Percentiles rank a stretch among this genome's conserved stretches.
phyloP scores from a whole-genome alignment of 1,140 invertebrate genomes.

The Tribolium castaneum region DNA sequence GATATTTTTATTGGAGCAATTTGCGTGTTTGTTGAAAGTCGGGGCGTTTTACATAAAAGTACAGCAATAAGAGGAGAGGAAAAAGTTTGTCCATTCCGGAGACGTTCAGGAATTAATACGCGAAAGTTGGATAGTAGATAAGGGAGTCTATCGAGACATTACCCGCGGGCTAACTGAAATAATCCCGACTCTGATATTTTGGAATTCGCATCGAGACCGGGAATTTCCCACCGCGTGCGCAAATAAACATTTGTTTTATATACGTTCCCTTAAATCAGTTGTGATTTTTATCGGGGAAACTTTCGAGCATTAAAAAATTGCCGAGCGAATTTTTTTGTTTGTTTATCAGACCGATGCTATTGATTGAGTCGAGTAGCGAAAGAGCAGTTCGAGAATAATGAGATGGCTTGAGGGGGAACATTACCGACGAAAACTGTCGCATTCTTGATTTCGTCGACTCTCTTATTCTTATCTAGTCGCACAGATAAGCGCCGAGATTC shows the following conservation, averaged over 20 bases:
- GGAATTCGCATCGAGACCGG: conserved; percentile 6
- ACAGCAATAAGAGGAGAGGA: conserved; percentile 11
- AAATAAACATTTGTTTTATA: conserved; percentile 31
- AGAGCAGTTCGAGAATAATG: conserved; percentile 42
- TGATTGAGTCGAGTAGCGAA: conserved; percentile 45
- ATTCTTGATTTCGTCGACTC: conserved; percentile 46
- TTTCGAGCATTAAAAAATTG: conserved; percentile 23
- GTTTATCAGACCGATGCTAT: conserved; percentile 28
- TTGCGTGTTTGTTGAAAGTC: conserved; percentile 18
- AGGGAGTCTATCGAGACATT: conserved; percentile 33
- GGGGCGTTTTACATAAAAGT: conserved; percentile 17
- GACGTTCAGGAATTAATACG: conserved; percentile 23
- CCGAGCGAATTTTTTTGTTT: conserved; percentile 14
- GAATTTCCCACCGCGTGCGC: conserved; percentile 8
- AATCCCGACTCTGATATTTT: conserved; percentile 15
- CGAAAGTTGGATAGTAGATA: conserved; percentile 30
- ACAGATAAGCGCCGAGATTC: conserved; percentile 42
- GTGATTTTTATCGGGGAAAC: conserved; percentile 20
- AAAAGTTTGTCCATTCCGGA: conserved; percentile 23
- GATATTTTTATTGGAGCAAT: conserved; percentile 24
- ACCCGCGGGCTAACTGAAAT: conserved; percentile 20
- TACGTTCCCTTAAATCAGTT: conserved; percentile 24
- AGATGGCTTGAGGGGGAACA: conserved; percentile 41
- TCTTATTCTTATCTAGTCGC: conserved; percentile 46
- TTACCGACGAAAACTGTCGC: conserved; percentile 43